Evolutionary conservation across 2,888 invertebrate species (phyloP), one percentile per base, ranked within the genome.

Genomic region (Caenorhabditis macrosperma): DNA sequence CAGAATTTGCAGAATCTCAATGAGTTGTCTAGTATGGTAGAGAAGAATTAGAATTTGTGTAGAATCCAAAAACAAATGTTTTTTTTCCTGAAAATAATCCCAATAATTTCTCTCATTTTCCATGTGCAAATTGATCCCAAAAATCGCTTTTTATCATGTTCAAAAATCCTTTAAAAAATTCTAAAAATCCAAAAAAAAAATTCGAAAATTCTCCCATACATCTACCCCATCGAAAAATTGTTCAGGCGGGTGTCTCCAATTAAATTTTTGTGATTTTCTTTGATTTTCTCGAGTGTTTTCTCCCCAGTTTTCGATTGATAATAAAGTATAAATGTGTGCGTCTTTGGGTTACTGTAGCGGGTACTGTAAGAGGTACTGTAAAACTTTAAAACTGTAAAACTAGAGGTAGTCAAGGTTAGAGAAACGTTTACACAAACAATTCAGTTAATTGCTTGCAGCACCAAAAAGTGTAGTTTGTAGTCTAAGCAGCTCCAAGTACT

Each of bases 1-100:
- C 63, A 63, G 28, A 77, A 50, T 20, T 28, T 77, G 38, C 69
- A 69, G 22, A 50, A 38, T 30, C 12, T 77, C 17, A 61, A 61
- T 4, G 76, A 76, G n/a, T 44, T 76, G 54, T 63, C 22, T 17
- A 60, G 15, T 4, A 12, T 26, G 33, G 10, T 20, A n/a, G 20
- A n/a, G 2, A 44, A 44, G 44, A 20, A 44, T 2, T 44, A 17
- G 10, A n/a, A n/a, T n/a, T n/a, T n/a, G n/a, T n/a, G n/a, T n/a
- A n/a, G n/a, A n/a, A n/a, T n/a, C n/a, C n/a, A n/a, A n/a, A n/a
- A n/a, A n/a, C n/a, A n/a, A n/a, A n/a, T n/a, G n/a, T n/a, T n/a
- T n/a, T n/a, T n/a, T 17, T 38, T 9, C 33, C 33, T 33, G 9
- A 9, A 12, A 2, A 9, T 38, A 3, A 12, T 38, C 15, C 15